These are phyloP conservation scores for Calephelis virginiensis DNA, from an alignment of 1,140 invertebrate genomes.

Conservation along the genomic window DNA sequence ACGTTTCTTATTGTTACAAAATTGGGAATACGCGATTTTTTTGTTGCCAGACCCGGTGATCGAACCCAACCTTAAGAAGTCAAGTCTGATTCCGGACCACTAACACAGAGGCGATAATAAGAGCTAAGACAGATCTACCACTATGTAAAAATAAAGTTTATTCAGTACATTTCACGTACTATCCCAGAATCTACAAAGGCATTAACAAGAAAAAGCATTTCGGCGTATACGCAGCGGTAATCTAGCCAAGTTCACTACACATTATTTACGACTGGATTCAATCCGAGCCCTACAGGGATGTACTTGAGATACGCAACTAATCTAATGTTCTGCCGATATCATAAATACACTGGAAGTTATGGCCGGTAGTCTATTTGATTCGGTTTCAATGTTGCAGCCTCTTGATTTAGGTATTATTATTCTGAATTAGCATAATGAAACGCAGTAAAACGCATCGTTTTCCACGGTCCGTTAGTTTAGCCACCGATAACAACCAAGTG, in stretches of 20 bases:
- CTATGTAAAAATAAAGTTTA: neutral
- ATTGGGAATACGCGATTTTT: too few relatives aligned
- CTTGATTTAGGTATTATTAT: too few relatives aligned
- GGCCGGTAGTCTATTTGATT: constrained; percentile 41
- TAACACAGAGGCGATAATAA: too few relatives aligned
- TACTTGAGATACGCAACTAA: constrained; percentile 50
- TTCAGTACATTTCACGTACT: neutral
- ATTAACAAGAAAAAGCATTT: constrained; percentile 29
- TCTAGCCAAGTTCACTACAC: constrained; percentile 39
- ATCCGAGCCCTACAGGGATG: constrained; percentile 33
- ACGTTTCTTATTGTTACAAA: too few relatives aligned
- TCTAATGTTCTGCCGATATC: constrained; percentile 44
- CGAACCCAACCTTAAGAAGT: too few relatives aligned
- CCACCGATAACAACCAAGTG: too few relatives aligned
- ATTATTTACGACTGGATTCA: constrained; percentile 35
- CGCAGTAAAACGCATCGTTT: too few relatives aligned
- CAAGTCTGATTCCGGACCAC: too few relatives aligned
- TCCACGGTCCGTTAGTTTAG: too few relatives aligned
- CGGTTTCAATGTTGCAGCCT: constrained; percentile 31
- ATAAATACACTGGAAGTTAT: constrained; percentile 51
- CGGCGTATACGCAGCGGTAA: constrained; percentile 35
- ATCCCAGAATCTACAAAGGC: neutral
- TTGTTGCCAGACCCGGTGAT: too few relatives aligned
- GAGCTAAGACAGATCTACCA: neutral
- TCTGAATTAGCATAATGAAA: too few relatives aligned